Evolutionary conservation across 1,140 invertebrate genomes (phyloP).

Genomic region (Drosophila malerkotliana): DNA sequence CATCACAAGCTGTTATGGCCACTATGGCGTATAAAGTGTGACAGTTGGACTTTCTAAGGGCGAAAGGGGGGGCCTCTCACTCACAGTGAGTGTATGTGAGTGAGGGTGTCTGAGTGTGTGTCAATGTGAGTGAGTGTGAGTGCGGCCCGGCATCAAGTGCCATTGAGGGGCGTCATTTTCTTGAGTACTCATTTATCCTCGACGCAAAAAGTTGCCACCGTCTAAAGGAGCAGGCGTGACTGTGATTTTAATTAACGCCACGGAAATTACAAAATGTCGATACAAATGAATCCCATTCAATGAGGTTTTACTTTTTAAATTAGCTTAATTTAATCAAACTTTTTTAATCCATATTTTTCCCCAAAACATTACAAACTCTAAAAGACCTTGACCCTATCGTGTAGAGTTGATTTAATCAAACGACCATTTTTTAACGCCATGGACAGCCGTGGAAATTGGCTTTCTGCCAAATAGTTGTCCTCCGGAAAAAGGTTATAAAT

Average conservation of each 20-base stretch:
- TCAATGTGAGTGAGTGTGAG: constrained; percentile 9
- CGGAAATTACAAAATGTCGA: constrained; percentile 26
- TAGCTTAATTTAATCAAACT: not conserved
- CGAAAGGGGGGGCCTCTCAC: not conserved
- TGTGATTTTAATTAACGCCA: constrained; percentile 37
- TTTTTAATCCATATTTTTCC: not conserved
- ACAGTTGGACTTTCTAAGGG: constrained; percentile 25
- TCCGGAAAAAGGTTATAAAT: constrained; percentile 2
- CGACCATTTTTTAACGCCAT: constrained; percentile 7
- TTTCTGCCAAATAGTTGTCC: constrained; percentile 45
- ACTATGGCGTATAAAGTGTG: constrained; percentile 39
- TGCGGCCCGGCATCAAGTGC: constrained; percentile 54
- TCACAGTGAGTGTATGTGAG: not conserved
- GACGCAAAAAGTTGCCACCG: constrained; percentile 14
- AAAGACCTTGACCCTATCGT: not conserved
- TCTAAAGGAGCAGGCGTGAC: constrained; percentile 19
- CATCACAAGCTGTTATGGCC: constrained; percentile 39
- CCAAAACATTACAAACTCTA: not conserved
- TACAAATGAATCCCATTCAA: constrained; percentile 20
- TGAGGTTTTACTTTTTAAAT: constrained; percentile 14
- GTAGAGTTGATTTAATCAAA: not conserved
- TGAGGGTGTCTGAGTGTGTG: not conserved
- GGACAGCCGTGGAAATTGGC: constrained; percentile 49
- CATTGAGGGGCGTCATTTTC: constrained; percentile 74
- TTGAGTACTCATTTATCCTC: constrained; percentile 72